Base-by-base conservation (phyloP, 2,113 vertebrate genomes). In the Daphoenositta chrysoptera region DNA sequence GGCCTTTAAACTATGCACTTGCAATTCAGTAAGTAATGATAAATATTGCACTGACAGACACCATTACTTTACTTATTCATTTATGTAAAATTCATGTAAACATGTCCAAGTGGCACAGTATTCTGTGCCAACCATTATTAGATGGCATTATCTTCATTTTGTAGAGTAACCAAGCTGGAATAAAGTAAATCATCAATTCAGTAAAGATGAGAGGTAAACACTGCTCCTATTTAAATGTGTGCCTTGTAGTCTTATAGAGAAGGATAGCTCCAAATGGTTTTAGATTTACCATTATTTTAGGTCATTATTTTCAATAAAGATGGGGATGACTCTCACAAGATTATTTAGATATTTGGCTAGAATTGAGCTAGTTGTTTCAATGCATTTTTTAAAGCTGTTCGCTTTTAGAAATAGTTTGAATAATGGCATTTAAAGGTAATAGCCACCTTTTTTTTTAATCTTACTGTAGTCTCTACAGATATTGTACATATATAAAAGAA, bases 31-130 rank as follows among this genome's bases (percentile, higher is more conserved):
- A 58, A 57, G 50, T 42, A 69, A 83, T 40, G 50, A 96, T 51
- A 83, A 91, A 96, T 90, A 80, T 33, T 83, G 22, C 58, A 23
- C 53, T 88, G 89, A 80, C 90, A 90, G n/a, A 35, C 85, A 90
- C 47, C 58, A 70, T 88, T 93, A 79, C 45, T 80, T 83, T 69
- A 79, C 35, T 63, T 96, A 91, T 66, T 93, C 17, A 73, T 91
- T 93, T 91, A 96, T 90, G 70, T 95, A 90, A 94, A 95, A 90
- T 76, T 72, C 66, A 69, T 93, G 93, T 90, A 94, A 89, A 96
- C 87, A 70, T 51, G 35, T 54, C 71, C 79, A 96, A 85, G 54
- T 33, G 85, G 75, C 24, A 60, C 37, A 66, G 28, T 31, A 51
- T 83, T 77, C 54, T 40, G 44, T 77, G 47, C 58, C 82, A 90